These are phyloP conservation scores for Ophonus ardosiacus DNA, from an alignment of 2,888 invertebrate genomes.

Conservation along the genomic window DNA sequence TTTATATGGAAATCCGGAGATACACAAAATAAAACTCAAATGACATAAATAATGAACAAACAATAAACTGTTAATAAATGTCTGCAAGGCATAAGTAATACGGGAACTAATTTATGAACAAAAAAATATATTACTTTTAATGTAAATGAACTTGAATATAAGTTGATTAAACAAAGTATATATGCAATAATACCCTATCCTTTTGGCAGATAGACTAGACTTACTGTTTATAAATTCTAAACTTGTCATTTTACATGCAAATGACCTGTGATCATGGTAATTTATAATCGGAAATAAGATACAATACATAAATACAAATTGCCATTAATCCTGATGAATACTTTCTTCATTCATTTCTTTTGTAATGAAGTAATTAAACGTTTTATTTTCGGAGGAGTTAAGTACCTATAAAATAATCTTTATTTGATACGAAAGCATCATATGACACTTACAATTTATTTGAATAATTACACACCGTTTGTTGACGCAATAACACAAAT, in stretches of 20 bases:
- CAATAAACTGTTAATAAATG: too few relatives aligned
- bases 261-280: background rate
- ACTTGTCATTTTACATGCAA: background rate
- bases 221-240: background rate
- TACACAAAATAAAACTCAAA: too few relatives aligned
- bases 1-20: too few relatives aligned
- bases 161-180: too few relatives aligned
- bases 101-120: too few relatives aligned
- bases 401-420: background rate
- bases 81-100: too few relatives aligned
- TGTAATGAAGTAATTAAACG: background rate
- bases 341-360: background rate
- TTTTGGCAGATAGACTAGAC: background rate
- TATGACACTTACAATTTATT: background rate
- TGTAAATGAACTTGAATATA: too few relatives aligned
- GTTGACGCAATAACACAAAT: background rate
- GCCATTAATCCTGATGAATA: background rate
- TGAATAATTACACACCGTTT: background rate
- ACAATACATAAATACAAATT: background rate
- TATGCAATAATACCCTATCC: too few relatives aligned
- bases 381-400: background rate
- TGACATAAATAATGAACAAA: too few relatives aligned
- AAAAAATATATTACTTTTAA: too few relatives aligned
- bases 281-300: background rate
- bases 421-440: background rate